A percentile compares a stretch with the other conserved stretches of the same genome.
These are phyloP conservation scores for Gallinago undulata DNA, from an alignment of 2,113 vertebrate species.

Conservation along the genomic window DNA sequence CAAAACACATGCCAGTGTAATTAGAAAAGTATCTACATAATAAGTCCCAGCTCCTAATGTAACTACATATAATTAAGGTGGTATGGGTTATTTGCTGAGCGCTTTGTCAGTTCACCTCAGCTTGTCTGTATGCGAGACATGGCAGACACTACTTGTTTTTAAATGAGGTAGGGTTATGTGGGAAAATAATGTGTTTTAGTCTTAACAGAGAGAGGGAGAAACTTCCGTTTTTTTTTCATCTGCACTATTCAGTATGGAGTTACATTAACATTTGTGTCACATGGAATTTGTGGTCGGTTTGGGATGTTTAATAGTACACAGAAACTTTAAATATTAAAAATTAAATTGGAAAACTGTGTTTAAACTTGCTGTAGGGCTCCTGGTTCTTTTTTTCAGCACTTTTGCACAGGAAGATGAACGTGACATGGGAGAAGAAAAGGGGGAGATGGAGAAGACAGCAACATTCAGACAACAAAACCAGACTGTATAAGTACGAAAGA, in stretches of 20 bases:
- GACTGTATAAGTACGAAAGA: accelerated
- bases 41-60: background rate
- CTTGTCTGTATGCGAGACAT: background rate
- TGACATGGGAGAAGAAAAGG: background rate
- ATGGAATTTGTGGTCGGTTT: accelerated
- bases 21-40: background rate
- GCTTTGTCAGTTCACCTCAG: background rate
- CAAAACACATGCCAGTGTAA: background rate
- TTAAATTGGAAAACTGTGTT: background rate
- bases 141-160: background rate
- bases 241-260: background rate
- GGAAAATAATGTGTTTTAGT: background rate
- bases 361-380: background rate
- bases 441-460: background rate
- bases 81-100: background rate
- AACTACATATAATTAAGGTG: background rate
- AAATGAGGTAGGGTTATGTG: background rate
- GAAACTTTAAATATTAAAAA: background rate
- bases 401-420: background rate
- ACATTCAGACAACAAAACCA: background rate
- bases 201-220: background rate
- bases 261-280: background rate
- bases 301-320: background rate
- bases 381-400: background rate
- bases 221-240: background rate